phyloP scores from a whole-genome alignment of 2,888 invertebrate genomes.

The Chironomus riparius region DNA sequence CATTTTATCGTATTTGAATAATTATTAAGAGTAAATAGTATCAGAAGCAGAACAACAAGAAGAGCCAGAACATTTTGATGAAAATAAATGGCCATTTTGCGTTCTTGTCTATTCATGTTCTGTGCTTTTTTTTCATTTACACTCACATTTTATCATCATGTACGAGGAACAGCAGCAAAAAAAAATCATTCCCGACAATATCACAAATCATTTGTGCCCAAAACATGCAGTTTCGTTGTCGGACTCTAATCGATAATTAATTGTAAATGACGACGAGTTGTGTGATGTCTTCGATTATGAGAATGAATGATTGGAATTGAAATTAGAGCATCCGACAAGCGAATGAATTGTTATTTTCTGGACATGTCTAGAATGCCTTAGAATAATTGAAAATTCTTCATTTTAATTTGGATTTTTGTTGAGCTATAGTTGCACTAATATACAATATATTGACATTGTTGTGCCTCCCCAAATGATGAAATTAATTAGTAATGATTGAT shows the following conservation, averaged over 20 bases:
- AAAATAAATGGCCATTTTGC: not conserved
- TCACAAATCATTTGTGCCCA: not conserved
- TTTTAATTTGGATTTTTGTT: too few relatives aligned
- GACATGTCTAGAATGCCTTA: too few relatives aligned
- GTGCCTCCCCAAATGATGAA: too few relatives aligned
- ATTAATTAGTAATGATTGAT: too few relatives aligned
- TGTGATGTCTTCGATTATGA: not conserved
- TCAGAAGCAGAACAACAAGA: not conserved
- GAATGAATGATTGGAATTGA: too few relatives aligned
- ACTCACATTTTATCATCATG: too few relatives aligned
- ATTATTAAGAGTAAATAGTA: not conserved
- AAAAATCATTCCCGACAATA: not conserved
- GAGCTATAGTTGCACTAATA: too few relatives aligned
- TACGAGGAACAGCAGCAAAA: not conserved
- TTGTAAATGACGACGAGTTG: not conserved
- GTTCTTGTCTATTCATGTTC: not conserved
- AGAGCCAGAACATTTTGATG: not conserved
- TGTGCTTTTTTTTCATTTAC: not conserved
- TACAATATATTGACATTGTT: too few relatives aligned
- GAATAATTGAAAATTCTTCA: too few relatives aligned
- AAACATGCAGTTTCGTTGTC: not conserved
- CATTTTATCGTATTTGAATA: constrained; percentile 4
- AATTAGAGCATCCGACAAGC: too few relatives aligned
- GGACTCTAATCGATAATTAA: not conserved
- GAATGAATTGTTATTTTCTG: too few relatives aligned